Evolutionary conservation across 2,888 invertebrate species (phyloP).

Genomic region (Octonoba sinensis): DNA sequence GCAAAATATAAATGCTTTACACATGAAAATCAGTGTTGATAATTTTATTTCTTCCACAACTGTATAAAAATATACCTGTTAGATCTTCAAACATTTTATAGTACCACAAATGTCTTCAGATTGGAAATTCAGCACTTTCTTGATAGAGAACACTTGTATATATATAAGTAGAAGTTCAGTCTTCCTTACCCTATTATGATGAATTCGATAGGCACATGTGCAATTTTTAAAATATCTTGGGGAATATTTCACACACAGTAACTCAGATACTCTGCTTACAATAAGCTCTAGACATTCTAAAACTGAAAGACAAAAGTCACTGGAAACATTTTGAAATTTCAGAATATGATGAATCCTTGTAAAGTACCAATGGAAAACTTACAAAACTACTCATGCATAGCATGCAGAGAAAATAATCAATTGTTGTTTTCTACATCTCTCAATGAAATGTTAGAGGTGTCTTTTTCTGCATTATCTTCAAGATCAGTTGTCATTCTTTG

Average conservation of each 20-base stretch:
- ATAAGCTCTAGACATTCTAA: conserved; percentile 62
- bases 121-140: conserved; percentile 10
- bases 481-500: conserved; percentile 78
- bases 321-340: background rate
- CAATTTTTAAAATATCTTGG: conserved; percentile 53
- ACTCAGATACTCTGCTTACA: conserved; percentile 59
- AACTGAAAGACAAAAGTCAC: conserved; percentile 17
- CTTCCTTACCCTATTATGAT: conserved; percentile 26
- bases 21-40: conserved; percentile 4
- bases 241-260: conserved; percentile 43
- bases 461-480: conserved; percentile 75
- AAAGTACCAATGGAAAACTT: conserved; percentile 10
- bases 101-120: conserved; percentile 18
- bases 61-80: conserved; percentile 53
- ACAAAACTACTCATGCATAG: conserved; percentile 54
- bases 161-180: conserved; percentile 29
- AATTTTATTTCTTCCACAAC: conserved; percentile 26
- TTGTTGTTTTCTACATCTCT: conserved; percentile 55
- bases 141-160: conserved; percentile 9
- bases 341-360: background rate
- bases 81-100: conserved; percentile 16
- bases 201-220: conserved; percentile 53
- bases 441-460: conserved; percentile 17
- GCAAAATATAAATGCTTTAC: too few species aligned
- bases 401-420: conserved; percentile 52